Evolutionary conservation across 2,797 vertebrate species (phyloP).

Genomic region (Scyliorhinus canicula): DNA sequence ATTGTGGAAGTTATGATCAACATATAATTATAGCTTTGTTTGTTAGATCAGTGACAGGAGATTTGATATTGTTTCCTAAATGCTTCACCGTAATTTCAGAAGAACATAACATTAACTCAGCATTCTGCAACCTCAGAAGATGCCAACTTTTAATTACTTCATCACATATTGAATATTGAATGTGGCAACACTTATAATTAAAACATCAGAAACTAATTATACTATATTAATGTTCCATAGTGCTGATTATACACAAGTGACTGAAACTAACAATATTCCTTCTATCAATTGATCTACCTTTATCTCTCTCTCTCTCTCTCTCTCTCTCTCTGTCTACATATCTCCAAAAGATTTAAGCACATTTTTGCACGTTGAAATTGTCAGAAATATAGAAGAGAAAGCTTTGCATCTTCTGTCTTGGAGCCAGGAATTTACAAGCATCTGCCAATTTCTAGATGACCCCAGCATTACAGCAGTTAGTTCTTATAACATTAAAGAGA

Average conservation of each 20-base stretch:
- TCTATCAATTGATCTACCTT: not conserved
- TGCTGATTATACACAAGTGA: not conserved
- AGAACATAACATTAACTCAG: slow-evolving; percentile 5
- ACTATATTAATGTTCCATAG: not conserved
- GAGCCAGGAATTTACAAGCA: not conserved
- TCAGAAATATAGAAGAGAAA: not conserved
- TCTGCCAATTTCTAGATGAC: not conserved
- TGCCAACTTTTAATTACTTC: not conserved
- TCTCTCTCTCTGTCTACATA: not conserved
- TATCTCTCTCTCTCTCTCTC: not conserved
- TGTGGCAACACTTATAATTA: not conserved
- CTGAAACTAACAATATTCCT: not conserved
- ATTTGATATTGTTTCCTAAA: not conserved
- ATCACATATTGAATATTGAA: slow-evolving; percentile 2
- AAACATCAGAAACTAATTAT: not conserved
- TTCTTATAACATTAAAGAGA: not conserved
- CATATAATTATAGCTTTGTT: not conserved
- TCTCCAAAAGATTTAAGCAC: not conserved
- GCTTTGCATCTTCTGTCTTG: not conserved
- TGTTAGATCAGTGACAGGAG: not conserved
- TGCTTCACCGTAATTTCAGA: not conserved
- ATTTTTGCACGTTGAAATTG: not conserved
- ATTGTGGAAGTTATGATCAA: not conserved
- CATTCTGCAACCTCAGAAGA: not conserved
- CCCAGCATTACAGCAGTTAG: not conserved